Evolutionary conservation across 2,888 invertebrate genomes (phyloP).

Genomic region (Aricia artaxerxes): DNA sequence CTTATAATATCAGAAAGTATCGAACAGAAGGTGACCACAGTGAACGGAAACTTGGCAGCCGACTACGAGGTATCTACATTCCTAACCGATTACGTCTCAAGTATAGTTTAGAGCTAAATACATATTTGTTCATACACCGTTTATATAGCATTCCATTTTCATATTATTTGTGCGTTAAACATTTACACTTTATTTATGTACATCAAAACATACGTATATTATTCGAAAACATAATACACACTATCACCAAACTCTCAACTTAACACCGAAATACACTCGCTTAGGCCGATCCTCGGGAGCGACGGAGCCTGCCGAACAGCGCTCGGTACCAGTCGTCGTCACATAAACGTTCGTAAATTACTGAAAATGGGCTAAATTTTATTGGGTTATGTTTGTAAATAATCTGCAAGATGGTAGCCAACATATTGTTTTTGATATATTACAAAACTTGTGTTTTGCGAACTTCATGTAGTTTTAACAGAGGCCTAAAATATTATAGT

Average conservation of each 20-base stretch:
- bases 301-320: conserved; percentile 1
- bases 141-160: conserved; percentile 48
- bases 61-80: conserved; percentile 57
- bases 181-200: conserved; percentile 80
- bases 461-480: neutral
- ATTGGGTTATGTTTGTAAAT: neutral
- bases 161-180: conserved; percentile 80
- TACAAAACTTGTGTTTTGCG: neutral
- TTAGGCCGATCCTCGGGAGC: conserved; percentile 36
- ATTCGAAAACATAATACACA: conserved; percentile 72
- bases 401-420: neutral
- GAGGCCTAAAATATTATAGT: too few species aligned
- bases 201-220: conserved; percentile 78
- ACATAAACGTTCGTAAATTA: neutral
- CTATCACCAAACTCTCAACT: conserved; percentile 70
- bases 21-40: neutral
- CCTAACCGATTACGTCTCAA: conserved; percentile 65
- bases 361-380: neutral
- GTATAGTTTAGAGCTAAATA: conserved; percentile 73
- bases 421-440: neutral
- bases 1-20: conserved; percentile 24
- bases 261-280: conserved; percentile 61
- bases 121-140: conserved; percentile 59
- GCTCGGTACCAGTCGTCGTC: neutral
- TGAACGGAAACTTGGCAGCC: conserved; percentile 49